Evolutionary conservation across 2,888 invertebrate genomes (phyloP), one percentile per base, ranked within the genome.

Genomic region (Leucophora obtusa): DNA sequence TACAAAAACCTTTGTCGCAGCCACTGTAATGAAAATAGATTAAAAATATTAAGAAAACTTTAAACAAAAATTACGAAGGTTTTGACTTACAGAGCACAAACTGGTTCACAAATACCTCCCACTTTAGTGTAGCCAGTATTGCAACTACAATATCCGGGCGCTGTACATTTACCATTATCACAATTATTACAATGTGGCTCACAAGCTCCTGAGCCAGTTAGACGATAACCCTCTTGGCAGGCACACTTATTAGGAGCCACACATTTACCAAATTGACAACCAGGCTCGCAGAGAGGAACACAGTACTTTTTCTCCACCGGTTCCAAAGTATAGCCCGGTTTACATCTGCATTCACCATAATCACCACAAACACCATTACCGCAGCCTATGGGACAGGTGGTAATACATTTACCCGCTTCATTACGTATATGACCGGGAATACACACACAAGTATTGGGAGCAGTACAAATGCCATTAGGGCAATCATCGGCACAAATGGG

Each of bases 361-460:
- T 87, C 86, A 51, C 86, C 85, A 77, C 90, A 90, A 0, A 85
- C 71, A 0, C 89, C 89, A 83, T 94, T 93, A 74, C 93, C 92
- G 82, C 94, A 95, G 3, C 94, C 94, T 15, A 93, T 92, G 0
- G 94, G 94, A 79, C 94, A 95, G 0, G 93, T 93, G 1, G 94
- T 91, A 2, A 94, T 90, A 84, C 94, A 95, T 83, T 91, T 87
- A 2, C 85, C 86, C 51, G 86, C 87, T 14, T 82, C 73, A 38
- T 86, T 88, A 2, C 88, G 84, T 0, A 88, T 85, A 82, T 90
- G 92, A 2, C 91, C 92, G 0, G 86, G 83, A 10, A 89, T 85
- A 82, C 92, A 92, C 75, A 89, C 86, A 83, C 92, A 92, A 0
- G 86, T 88, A 58, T 92, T 90, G 0, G 92, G 92, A 0, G 90